Evolutionary conservation across 2,797 vertebrate genomes (phyloP).

Genomic region (Urophycis tenuis): DNA sequence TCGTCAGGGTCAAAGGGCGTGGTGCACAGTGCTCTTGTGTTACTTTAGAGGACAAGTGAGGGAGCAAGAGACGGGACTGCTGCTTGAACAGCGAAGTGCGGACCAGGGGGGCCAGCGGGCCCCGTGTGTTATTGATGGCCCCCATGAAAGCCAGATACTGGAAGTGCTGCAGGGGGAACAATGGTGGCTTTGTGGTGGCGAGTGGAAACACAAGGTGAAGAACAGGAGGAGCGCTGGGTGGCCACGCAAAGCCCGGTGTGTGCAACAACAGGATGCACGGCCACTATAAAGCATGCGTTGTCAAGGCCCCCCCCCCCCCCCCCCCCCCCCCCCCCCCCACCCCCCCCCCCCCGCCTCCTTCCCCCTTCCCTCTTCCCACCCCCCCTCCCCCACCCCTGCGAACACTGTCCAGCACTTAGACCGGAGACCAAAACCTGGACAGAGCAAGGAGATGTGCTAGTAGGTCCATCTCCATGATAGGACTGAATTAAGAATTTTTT

Average conservation of each 20-base stretch:
- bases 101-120: neutral
- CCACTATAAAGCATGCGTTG: conserved; percentile 1
- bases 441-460: neutral
- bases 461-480: neutral
- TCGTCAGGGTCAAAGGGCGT: neutral
- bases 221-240: neutral
- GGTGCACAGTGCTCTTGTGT: neutral
- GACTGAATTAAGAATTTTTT: neutral
- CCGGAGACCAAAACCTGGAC: neutral
- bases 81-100: neutral
- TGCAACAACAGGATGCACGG: conserved; percentile 1
- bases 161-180: neutral
- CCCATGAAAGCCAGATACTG: neutral
- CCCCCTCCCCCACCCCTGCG: neutral
- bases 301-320: neutral
- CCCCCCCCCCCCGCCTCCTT: neutral
- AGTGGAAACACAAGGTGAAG: neutral
- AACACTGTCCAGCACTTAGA: neutral
- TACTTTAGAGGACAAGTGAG: neutral
- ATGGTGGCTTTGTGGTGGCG: neutral
- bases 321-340: neutral
- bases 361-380: no score
- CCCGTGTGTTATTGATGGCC: neutral
- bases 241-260: neutral
- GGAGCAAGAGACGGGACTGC: neutral